A percentile compares a stretch with the other conserved stretches of the same genome.
These are phyloP conservation scores for Strix uralensis DNA, from an alignment of 2,113 vertebrate species.

Conservation along the genomic window DNA sequence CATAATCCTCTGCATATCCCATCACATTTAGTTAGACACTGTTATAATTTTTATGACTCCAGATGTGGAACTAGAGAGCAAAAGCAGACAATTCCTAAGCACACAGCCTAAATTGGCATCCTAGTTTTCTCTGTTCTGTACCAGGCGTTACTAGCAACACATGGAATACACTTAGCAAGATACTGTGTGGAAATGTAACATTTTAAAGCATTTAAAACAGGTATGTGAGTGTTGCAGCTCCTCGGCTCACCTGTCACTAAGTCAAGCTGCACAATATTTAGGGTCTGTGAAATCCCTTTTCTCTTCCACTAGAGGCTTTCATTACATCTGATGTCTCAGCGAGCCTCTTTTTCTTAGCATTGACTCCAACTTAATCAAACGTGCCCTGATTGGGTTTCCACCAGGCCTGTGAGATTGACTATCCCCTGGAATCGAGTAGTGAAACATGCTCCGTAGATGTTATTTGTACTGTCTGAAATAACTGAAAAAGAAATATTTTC, in stretches of 20 bases:
- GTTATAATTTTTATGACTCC: background rate
- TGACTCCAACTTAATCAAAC: background rate
- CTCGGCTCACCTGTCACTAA: background rate
- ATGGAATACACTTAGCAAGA: background rate
- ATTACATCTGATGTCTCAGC: background rate
- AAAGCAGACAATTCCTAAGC: background rate
- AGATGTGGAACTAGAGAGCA: background rate
- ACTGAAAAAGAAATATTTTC: background rate
- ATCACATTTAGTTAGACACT: background rate
- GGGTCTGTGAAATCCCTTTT: background rate
- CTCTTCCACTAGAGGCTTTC: background rate
- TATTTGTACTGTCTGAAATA: background rate
- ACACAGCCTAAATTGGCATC: background rate
- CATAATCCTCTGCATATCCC: background rate
- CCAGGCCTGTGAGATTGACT: background rate
- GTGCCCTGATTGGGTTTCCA: background rate
- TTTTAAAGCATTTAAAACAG: background rate
- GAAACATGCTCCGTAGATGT: background rate
- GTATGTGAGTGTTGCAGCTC: background rate
- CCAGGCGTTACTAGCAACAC: background rate
- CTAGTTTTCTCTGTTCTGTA: background rate
- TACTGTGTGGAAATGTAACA: background rate
- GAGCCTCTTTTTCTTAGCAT: background rate
- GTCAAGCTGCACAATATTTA: background rate
- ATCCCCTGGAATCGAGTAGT: background rate